Percentiles rank a stretch among this genome's conserved stretches.
Conservation (phyloP, 1,140 invertebrate genomes). For the Dolichoris vasculosae region DNA sequence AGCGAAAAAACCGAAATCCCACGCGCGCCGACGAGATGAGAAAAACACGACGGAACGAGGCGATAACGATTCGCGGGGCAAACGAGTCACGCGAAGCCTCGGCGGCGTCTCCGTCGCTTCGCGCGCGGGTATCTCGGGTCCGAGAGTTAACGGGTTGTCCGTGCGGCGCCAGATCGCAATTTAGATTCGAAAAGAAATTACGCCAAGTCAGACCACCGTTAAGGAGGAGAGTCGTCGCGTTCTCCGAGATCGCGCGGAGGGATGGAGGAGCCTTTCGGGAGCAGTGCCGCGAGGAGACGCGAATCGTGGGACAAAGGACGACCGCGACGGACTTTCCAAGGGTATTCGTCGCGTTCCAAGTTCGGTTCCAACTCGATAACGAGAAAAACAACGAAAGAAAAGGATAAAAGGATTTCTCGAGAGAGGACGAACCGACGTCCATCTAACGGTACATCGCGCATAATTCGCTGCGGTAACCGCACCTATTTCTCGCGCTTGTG, state of each 20-base stretch:
- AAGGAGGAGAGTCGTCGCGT: constrained; percentile 29
- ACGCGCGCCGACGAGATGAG: too few species aligned
- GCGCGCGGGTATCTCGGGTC: not conserved
- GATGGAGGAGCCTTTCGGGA: too few species aligned
- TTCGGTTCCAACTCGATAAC: too few species aligned
- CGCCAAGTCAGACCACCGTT: not conserved
- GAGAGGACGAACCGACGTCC: not conserved
- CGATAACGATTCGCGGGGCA: not conserved
- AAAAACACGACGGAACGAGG: not conserved
- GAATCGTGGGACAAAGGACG: too few species aligned
- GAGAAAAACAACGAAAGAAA: not conserved
- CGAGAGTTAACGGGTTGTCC: constrained; percentile 39
- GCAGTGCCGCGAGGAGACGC: too few species aligned
- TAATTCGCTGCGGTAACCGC: constrained; percentile 52
- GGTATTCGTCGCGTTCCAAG: too few species aligned
- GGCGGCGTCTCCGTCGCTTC: too few species aligned
- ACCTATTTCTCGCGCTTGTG: constrained; percentile 54
- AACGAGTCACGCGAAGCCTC: constrained; percentile 32
- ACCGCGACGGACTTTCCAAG: too few species aligned
- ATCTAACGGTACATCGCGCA: constrained; percentile 52
- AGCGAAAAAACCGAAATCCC: not conserved
- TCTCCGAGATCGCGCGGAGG: not conserved
- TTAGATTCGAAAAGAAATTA: constrained; percentile 46
- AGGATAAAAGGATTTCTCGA: not conserved
- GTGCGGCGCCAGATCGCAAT: constrained; percentile 35